These are phyloP conservation scores for Troglohyphantes excavatus DNA, from an alignment of 2,888 invertebrate species.

Conservation along the genomic window DNA sequence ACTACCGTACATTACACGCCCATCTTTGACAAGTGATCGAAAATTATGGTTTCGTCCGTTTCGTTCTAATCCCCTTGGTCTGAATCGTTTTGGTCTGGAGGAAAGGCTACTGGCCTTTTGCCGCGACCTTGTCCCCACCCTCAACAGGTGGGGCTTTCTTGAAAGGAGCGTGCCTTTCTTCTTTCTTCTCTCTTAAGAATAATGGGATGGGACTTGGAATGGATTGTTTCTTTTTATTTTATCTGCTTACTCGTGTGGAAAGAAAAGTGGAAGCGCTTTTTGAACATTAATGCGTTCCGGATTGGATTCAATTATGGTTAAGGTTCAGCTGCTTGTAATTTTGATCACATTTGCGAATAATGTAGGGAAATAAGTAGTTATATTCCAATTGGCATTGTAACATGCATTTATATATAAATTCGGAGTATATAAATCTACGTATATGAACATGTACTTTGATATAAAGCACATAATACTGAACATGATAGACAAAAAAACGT, in stretches of 20 bases:
- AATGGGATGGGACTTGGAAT: background rate
- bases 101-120: conserved; percentile 64
- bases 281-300: too few relatives aligned
- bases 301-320: too few relatives aligned
- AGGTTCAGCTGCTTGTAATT: too few relatives aligned
- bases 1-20: conserved; percentile 47
- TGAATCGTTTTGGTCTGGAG: conserved; percentile 18
- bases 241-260: background rate
- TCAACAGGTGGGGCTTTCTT: conserved; percentile 67
- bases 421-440: too few relatives aligned
- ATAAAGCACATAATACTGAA: too few relatives aligned
- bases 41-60: conserved; percentile 43
- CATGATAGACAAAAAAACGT: too few relatives aligned
- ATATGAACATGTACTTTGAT: too few relatives aligned
- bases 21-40: conserved; percentile 45
- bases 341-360: too few relatives aligned
- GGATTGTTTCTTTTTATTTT: background rate
- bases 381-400: too few relatives aligned
- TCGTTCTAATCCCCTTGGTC: conserved; percentile 31
- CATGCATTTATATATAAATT: too few relatives aligned
- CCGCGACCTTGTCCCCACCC: conserved; percentile 45
- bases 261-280: background rate
- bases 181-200: background rate
- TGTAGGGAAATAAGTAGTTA: too few relatives aligned
- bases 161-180: background rate